Evolutionary conservation across 92 coral and sea anemone genomes (phyloP).

Genomic region (Zoanthus gigantus): DNA sequence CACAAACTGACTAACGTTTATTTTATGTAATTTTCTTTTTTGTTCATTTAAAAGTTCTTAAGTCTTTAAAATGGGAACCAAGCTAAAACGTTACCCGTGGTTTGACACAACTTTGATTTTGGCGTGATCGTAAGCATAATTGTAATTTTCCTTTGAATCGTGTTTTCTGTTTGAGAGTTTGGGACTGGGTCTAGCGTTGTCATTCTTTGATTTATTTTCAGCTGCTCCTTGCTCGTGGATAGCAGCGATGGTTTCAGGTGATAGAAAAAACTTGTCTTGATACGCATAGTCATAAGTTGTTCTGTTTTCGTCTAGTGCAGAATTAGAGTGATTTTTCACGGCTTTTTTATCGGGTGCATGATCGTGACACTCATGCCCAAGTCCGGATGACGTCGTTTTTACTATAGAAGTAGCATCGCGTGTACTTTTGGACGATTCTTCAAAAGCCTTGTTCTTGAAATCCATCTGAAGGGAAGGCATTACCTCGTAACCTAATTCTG

Average conservation of each 20-base stretch:
- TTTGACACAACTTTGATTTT: neutral
- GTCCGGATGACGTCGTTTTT: no score
- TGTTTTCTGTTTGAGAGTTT: neutral
- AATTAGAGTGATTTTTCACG: neutral
- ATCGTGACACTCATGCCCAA: neutral
- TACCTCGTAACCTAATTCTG: neutral
- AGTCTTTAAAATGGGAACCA: neutral
- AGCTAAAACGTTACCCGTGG: neutral
- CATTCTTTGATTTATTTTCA: neutral
- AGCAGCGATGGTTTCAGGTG: constrained; percentile 14
- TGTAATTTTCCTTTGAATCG: neutral
- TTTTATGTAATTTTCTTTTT: neutral
- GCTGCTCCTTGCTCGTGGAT: neutral
- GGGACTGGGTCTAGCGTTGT: neutral
- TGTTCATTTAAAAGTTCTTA: no score
- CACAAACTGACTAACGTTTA: neutral
- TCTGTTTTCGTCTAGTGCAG: neutral
- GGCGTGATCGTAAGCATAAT: constrained; percentile 6
- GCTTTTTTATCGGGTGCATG: neutral
- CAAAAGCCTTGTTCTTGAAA: neutral
- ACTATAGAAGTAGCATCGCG: neutral
- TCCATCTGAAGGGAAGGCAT: neutral
- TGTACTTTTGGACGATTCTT: neutral
- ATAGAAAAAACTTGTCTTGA: constrained; percentile 8
- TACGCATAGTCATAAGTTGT: constrained; percentile 25